phyloP scores from a whole-genome alignment of 2,113 vertebrate species.

The Mugil cephalus region DNA sequence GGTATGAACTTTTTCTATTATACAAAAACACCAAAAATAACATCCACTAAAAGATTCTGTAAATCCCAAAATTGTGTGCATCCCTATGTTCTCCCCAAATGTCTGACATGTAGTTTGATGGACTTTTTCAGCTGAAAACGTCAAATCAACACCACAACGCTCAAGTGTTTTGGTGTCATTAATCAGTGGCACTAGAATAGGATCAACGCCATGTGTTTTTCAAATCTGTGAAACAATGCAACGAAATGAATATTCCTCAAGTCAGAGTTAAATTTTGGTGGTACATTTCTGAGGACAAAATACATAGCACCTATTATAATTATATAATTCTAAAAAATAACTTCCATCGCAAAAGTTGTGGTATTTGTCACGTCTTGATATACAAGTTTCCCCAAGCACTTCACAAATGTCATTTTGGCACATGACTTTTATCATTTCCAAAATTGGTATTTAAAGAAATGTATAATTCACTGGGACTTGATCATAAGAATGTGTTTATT shows the following conservation, averaged over 20 bases:
- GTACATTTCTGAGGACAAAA: conserved; percentile 30
- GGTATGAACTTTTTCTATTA: conserved; percentile 24
- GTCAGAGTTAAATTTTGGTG: background rate
- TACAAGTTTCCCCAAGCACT: conserved; percentile 2
- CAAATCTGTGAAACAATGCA: conserved; percentile 29
- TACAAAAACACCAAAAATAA: conserved; percentile 44
- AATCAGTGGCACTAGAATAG: conserved; percentile 31
- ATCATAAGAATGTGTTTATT: conserved; percentile 5
- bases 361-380: conserved; percentile 15
- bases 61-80: conserved; percentile 61
- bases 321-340: no score
- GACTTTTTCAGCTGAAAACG: conserved; percentile 49
- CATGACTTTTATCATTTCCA: conserved; percentile 57
- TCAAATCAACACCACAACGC: conserved; percentile 25
- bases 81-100: conserved; percentile 56
- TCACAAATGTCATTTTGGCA: conserved; percentile 49
- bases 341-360: conserved; percentile 27
- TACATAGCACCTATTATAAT: conserved; percentile 5
- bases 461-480: background rate
- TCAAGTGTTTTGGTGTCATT: conserved; percentile 51
- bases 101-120: conserved; percentile 56
- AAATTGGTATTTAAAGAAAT: conserved; percentile 37
- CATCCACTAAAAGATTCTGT: conserved; percentile 50
- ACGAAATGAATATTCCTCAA: conserved; percentile 39
- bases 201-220: conserved; percentile 39